Base-by-base conservation (phyloP, 2,888 invertebrate genomes). In the Julus scandinavius region DNA sequence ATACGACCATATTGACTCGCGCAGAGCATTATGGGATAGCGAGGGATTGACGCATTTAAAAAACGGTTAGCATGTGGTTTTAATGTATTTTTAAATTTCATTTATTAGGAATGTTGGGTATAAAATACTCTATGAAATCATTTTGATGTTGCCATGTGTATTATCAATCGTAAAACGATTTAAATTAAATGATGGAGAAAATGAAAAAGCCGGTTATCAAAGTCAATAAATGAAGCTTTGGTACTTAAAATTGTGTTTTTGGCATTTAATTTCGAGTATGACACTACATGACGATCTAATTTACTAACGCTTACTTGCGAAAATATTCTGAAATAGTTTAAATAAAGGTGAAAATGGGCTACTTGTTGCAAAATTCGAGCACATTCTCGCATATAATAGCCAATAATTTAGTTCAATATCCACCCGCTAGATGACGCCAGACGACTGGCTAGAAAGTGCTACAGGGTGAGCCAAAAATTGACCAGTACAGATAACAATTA, bases 1-100 rank as follows among this genome's bases (percentile, higher is more conserved):
- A 85, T 85, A 41, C 85, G 85, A 85, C 72, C 85, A 85, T 85
- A 45, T 85, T 85, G 85, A 85, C 41, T 41, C 72, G 85, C 85
- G 85, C 45, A 20, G 41, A 15, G 85, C 41, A 85, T 85, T 9
- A 5, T 85, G 85, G 85, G 85, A 63, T 17, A 84, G 13, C 41
- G 38, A 84, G n/a, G n/a, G n/a, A 11, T 17, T 20, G 5, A 4
- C 41, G 85, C 85, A 20, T 85, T 85, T 29, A n/a, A 72, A 72
- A 72, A 29, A 20, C 17, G 15, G 9, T 29, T 3, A 11, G 29
- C n/a, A 11, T 11, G 3, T 5, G 11, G n/a, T 72, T 72, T 72
- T n/a, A 7, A 72, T 50, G 5, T 72, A 20, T 29, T 72, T 72
- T 72, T 7, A 72, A 72, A 5, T 5, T 72, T 72, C 11, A 72